phyloP scores from a whole-genome alignment of 2,113 vertebrate species.

The Nycticebus coucang region DNA sequence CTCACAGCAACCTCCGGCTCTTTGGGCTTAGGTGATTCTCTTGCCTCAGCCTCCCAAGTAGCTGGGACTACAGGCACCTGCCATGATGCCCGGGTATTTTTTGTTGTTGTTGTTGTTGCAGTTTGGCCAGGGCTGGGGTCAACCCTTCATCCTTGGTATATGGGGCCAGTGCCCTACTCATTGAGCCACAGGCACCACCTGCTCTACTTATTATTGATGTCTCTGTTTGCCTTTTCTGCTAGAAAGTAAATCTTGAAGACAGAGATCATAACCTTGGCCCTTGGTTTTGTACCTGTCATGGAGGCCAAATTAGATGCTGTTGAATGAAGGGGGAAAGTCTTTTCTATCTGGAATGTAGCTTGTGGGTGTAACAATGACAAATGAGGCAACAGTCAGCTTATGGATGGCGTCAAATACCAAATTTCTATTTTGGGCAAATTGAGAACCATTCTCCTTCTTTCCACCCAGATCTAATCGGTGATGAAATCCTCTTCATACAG shows the following conservation, averaged over 20 bases:
- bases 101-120: too few relatives aligned
- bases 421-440: neutral
- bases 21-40: too few relatives aligned
- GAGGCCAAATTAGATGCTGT: neutral
- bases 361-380: neutral
- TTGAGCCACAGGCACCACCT: too few relatives aligned
- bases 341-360: neutral
- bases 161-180: too few relatives aligned
- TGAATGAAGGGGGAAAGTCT: neutral
- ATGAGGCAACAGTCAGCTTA: neutral
- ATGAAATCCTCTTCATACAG: neutral
- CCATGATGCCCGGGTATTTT: too few relatives aligned
- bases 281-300: neutral
- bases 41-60: too few relatives aligned
- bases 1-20: too few relatives aligned
- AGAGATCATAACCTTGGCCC: neutral
- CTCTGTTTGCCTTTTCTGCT: neutral
- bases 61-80: too few relatives aligned
- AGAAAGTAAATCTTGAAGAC: constrained; percentile 6
- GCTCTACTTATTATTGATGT: neutral
- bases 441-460: constrained; percentile 15
- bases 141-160: too few relatives aligned
- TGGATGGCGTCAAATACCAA: neutral
- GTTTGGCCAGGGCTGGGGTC: too few relatives aligned
- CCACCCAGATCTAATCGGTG: neutral